Conservation (phyloP, 2,797 vertebrate species). For the Coranthus polyacanthus region DNA sequence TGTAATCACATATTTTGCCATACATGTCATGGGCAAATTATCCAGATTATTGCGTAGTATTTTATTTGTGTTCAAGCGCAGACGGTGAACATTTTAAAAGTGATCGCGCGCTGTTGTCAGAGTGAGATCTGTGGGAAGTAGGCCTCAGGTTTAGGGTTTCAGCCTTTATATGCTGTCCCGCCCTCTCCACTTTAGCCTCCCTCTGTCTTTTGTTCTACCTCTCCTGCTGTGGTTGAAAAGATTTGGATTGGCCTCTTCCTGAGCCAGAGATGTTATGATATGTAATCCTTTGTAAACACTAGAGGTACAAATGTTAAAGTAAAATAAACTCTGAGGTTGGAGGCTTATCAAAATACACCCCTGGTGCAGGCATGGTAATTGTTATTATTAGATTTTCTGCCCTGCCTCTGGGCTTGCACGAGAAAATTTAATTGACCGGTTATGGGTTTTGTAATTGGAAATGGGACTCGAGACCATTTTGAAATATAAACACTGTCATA, state of each 20-base stretch:
- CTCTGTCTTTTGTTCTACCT: background rate
- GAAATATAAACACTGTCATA: constrained; percentile 28
- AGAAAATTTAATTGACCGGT: constrained; percentile 60
- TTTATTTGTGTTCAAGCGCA: constrained; percentile 1
- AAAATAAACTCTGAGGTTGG: constrained; percentile 26
- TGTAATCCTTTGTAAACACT: constrained; percentile 46
- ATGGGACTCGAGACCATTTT: constrained; percentile 42
- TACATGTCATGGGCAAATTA: no score
- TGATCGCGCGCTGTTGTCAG: constrained; percentile 8
- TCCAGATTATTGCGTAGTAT: no score
- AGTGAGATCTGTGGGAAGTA: constrained; percentile 24
- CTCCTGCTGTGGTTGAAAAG: constrained; percentile 17
- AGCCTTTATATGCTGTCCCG: background rate
- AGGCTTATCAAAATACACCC: constrained; percentile 48
- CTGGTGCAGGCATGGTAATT: constrained; percentile 46
- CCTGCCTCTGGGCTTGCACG: constrained; percentile 44
- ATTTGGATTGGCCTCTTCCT: constrained; percentile 12
- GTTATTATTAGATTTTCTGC: constrained; percentile 65
- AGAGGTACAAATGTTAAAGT: constrained; percentile 13
- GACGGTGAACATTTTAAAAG: background rate
- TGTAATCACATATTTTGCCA: no score
- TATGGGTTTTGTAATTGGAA: constrained; percentile 47
- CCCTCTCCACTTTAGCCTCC: background rate
- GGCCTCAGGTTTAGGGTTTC: constrained; percentile 48
- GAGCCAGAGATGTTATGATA: constrained; percentile 24